A percentile compares a stretch with the other conserved stretches of the same genome.
Evolutionary conservation across 2,797 vertebrate species (phyloP).

Genomic region (Melopsittacus undulatus): DNA sequence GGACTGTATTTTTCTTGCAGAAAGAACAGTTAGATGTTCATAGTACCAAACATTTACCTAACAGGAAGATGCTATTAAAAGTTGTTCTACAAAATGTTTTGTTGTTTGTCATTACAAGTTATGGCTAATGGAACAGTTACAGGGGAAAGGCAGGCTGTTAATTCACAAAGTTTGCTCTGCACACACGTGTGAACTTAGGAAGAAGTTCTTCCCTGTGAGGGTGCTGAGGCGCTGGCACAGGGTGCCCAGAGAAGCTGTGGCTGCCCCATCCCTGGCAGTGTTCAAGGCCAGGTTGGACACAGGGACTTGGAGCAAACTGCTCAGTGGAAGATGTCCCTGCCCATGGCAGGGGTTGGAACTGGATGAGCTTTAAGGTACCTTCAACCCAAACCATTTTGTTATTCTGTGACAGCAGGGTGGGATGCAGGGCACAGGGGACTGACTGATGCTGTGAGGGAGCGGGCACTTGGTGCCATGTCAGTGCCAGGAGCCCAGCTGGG

Average conservation of each 20-base stretch:
- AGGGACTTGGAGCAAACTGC: neutral
- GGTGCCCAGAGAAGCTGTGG: neutral
- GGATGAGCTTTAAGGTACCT: neutral
- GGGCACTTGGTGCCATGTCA: accelerated
- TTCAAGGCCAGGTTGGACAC: neutral
- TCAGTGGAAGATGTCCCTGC: neutral
- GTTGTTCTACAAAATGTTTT: neutral
- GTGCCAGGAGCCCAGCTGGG: accelerated
- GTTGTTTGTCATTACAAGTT: neutral
- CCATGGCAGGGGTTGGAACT: neutral
- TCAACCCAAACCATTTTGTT: neutral
- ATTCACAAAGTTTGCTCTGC: neutral
- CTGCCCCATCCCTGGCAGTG: neutral
- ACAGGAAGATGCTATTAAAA: neutral
- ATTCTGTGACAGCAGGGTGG: accelerated
- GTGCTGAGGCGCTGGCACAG: neutral
- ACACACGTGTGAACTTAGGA: accelerated
- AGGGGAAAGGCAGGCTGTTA: neutral
- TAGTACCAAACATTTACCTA: neutral
- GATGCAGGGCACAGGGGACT: accelerated
- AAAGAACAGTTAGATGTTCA: neutral
- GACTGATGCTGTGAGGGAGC: neutral
- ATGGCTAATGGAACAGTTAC: accelerated
- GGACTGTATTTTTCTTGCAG: neutral
- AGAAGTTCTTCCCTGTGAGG: neutral